phyloP scores from a whole-genome alignment of 2,888 invertebrate genomes.

The Mythimna albipuncta region DNA sequence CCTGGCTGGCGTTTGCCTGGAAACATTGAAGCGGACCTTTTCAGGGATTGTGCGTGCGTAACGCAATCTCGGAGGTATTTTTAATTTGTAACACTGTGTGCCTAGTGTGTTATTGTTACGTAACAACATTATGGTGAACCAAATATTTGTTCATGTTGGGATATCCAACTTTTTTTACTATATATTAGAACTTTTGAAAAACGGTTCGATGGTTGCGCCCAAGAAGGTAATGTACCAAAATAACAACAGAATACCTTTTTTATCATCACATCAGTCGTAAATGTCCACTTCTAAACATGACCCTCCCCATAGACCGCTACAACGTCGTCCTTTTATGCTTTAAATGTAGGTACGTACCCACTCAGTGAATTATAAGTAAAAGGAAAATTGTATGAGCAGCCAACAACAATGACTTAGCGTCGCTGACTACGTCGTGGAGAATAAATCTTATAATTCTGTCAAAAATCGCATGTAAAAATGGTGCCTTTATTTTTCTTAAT shows the following conservation, averaged over 20 bases:
- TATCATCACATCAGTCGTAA: slow-evolving; percentile 53
- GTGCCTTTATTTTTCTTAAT: slow-evolving; percentile 23
- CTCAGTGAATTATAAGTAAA: slow-evolving; percentile 4
- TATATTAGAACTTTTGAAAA: slow-evolving; percentile 29
- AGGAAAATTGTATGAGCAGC: slow-evolving; percentile 2
- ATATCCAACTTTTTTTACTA: slow-evolving; percentile 42
- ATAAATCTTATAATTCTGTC: slow-evolving; percentile 29
- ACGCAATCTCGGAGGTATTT: slow-evolving; percentile 76
- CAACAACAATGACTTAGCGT: not conserved
- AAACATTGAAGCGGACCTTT: slow-evolving; percentile 65
- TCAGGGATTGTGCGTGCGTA: slow-evolving; percentile 69
- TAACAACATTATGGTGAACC: slow-evolving; percentile 38
- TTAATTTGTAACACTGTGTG: slow-evolving; percentile 73
- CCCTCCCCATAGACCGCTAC: slow-evolving; percentile 18
- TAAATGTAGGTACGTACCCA: slow-evolving; percentile 20
- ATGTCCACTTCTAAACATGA: slow-evolving; percentile 39
- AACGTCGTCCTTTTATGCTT: slow-evolving; percentile 17
- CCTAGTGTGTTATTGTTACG: slow-evolving; percentile 55
- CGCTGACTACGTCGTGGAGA: not conserved
- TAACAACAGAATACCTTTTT: slow-evolving; percentile 42
- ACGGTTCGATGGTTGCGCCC: slow-evolving; percentile 15
- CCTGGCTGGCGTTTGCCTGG: slow-evolving; percentile 46
- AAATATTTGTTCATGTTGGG: slow-evolving; percentile 26
- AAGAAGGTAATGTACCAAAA: slow-evolving; percentile 38
- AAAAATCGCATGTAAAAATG: slow-evolving; percentile 21